Base-by-base conservation (phyloP, 2,888 invertebrate genomes). In the Lysandra bellargus region DNA sequence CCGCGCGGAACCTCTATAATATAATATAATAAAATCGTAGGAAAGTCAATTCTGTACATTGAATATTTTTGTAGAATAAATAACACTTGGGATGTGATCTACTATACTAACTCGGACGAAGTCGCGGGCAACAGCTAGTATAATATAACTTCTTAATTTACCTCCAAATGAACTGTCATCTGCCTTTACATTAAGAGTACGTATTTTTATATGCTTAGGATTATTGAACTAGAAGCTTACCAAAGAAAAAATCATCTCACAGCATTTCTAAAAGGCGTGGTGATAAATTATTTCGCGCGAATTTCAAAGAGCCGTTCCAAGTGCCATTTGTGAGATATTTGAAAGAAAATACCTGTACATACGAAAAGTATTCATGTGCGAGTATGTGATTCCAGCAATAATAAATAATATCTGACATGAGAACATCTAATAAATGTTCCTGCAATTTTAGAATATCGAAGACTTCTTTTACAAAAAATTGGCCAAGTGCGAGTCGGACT, bases 261-360 rank as follows among this genome's bases (percentile, higher is more conserved):
- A 49, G 23, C 76, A 30, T 33, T 33, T 76, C 76, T 57, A 6
- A 57, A 57, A 53, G 57, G 17, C 5, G 81, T 83, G 83, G 83
- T 85, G 83, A 86, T 88, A 89, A 86, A 88, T 89, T 89, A 88
- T 86, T 87, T 53, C 76, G 12, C 84, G 88, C 89, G 86, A 85
- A 88, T 88, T 88, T 88, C 88, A 84, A 85, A 84, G 84, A 83
- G 84, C 85, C 86, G 87, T 83, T 83, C 85, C 83, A 83, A 83
- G 85, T 81, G 78, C 33, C 33, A 75, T 30, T 49, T 76, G 57
- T 57, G 33, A 30, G 49, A 75, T 53, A 30, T 75, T 75, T 75
- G 75, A 49, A 53, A 75, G 53, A 57, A 75, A 57, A 30, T 57
- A 33, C 33, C 23, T n/a, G 4, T 57, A 76, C 14, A 53, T 53